phyloP scores from a whole-genome alignment of 2,113 vertebrate species.

The Serilophus lunatus region DNA sequence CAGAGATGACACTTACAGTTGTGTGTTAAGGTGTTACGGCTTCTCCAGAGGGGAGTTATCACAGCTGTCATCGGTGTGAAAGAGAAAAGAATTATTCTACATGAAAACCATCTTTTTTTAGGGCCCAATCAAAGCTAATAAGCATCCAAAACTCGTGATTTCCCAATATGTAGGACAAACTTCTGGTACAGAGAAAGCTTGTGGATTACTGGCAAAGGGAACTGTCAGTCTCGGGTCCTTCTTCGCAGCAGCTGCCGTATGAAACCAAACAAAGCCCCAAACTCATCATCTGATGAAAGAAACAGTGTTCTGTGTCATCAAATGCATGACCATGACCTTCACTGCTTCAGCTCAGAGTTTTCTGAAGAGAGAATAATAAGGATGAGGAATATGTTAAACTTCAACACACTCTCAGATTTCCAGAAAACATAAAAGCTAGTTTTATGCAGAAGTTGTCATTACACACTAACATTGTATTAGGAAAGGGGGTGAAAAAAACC shows the following conservation, averaged over 20 bases:
- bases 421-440: neutral
- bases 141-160: neutral
- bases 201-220: neutral
- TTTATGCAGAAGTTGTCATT: neutral
- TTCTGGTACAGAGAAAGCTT: neutral
- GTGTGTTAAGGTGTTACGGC: too few species aligned
- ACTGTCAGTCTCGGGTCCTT: neutral
- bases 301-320: neutral
- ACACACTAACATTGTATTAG: neutral
- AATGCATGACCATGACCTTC: neutral
- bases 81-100: neutral
- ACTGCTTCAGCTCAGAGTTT: neutral
- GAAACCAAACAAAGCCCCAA: neutral
- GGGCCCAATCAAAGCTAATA: neutral
- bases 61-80: neutral
- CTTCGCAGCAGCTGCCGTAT: neutral
- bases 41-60: too few species aligned
- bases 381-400: neutral
- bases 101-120: neutral
- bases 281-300: neutral
- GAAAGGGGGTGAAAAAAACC: neutral
- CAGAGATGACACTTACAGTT: too few species aligned
- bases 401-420: neutral
- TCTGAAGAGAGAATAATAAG: neutral
- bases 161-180: neutral